A percentile compares a stretch with the other conserved stretches of the same genome.
phyloP scores from a whole-genome alignment of 2,113 vertebrate species.

The Zosterops pallidus region DNA sequence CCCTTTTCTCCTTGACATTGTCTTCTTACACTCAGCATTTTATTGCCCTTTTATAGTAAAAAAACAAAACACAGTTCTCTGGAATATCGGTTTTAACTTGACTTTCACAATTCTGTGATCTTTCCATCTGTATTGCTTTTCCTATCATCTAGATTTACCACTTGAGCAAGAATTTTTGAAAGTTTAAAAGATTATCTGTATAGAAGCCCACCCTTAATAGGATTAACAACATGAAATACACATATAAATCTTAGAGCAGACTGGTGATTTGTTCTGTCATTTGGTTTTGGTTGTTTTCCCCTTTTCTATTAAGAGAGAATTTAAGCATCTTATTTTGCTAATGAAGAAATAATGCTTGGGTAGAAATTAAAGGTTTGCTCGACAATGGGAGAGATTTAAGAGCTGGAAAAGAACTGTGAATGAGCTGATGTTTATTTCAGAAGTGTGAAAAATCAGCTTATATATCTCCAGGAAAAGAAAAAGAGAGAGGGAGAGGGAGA shows the following conservation, averaged over 20 bases:
- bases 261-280: background rate
- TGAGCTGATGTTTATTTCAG: slow-evolving; percentile 69
- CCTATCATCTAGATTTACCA: slow-evolving; percentile 39
- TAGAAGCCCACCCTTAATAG: slow-evolving; percentile 32
- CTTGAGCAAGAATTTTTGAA: slow-evolving; percentile 39
- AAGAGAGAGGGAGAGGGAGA: slow-evolving; percentile 55
- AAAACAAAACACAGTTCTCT: slow-evolving; percentile 72
- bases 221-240: slow-evolving; percentile 21
- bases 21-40: slow-evolving; percentile 92
- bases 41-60: slow-evolving; percentile 98
- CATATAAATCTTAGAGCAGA: slow-evolving; percentile 7
- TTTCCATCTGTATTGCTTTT: slow-evolving; percentile 39
- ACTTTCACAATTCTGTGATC: slow-evolving; percentile 45
- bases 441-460: slow-evolving; percentile 78
- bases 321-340: slow-evolving; percentile 59
- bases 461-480: slow-evolving; percentile 73
- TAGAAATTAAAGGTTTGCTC: slow-evolving; percentile 38
- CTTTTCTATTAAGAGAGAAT: slow-evolving; percentile 51
- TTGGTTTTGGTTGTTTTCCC: slow-evolving; percentile 1
- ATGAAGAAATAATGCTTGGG: slow-evolving; percentile 54
- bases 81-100: slow-evolving; percentile 29
- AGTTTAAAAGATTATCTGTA: slow-evolving; percentile 44
- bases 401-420: slow-evolving; percentile 50
- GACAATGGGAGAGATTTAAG: slow-evolving; percentile 52
- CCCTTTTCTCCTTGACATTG: slow-evolving; percentile 99